A percentile compares a stretch with the other conserved stretches of the same genome.
Conservation (phyloP, 2,113 vertebrate genomes). For the Hiodon alosoides region DNA sequence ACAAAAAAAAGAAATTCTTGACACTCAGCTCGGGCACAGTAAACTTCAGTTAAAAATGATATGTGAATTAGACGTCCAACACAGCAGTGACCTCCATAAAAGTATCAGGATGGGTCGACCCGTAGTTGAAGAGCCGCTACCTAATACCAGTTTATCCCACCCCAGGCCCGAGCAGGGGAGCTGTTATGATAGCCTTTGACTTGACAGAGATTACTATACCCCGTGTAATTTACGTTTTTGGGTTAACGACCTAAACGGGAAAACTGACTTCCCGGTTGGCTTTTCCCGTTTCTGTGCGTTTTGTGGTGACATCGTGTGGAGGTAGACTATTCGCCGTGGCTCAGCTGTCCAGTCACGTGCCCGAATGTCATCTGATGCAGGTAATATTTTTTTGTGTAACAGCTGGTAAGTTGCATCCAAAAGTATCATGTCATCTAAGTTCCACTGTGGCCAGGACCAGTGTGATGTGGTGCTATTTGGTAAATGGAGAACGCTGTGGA, state of each 20-base stretch:
- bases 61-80: neutral
- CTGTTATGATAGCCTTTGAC: conserved; percentile 22
- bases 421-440: no score
- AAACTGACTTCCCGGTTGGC: neutral
- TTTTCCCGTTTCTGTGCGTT: neutral
- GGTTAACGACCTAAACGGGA: no score
- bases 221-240: neutral
- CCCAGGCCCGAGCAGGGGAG: neutral
- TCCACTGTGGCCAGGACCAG: no score
- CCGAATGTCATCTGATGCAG: neutral
- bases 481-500: no score
- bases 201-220: conserved; percentile 10
- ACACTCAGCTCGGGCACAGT: conserved; percentile 14
- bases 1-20: conserved; percentile 2
- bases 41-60: conserved; percentile 11
- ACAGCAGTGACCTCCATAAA: neutral
- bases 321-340: neutral
- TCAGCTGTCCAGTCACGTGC: neutral
- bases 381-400: neutral
- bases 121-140: conserved; percentile 7
- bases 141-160: conserved; percentile 16
- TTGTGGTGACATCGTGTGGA: neutral
- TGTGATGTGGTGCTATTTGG: no score
- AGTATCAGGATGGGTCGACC: neutral
- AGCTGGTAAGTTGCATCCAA: neutral